Percentiles rank a stretch among this genome's conserved stretches.
Conservation (phyloP, 35 echinoderm and acorn worm genomes). For the Ptychodera flava region DNA sequence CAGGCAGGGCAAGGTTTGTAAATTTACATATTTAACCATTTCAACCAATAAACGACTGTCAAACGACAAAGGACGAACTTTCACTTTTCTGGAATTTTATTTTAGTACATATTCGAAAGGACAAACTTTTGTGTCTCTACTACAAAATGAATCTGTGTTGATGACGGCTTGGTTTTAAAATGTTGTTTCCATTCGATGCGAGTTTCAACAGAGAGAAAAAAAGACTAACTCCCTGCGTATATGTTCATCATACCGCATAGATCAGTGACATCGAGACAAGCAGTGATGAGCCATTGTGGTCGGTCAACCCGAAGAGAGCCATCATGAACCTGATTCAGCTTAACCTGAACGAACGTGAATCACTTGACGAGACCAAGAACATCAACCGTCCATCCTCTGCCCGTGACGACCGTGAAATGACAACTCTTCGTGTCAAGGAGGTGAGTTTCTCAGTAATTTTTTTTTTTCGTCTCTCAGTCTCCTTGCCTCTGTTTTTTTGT, state of each 20-base stretch:
- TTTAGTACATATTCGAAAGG: no score
- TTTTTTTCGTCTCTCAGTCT: background rate
- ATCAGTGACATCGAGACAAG: background rate
- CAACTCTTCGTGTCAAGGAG: conserved; percentile 3
- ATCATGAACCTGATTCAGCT: background rate
- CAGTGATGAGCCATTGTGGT: background rate
- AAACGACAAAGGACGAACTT: no score
- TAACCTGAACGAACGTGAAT: background rate
- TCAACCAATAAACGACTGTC: no score
- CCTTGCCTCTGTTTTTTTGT: background rate
- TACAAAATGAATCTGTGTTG: no score
- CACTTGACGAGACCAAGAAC: background rate
- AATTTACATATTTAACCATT: no score
- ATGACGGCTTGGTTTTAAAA: no score
- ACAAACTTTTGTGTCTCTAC: no score
- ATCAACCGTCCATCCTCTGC: background rate
- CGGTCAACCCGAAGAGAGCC: background rate
- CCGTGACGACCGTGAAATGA: background rate
- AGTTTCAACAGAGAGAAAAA: no score
- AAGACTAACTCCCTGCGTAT: no score
- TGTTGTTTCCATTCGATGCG: no score
- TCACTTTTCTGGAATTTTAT: no score
- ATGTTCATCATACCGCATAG: no score
- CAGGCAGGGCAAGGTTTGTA: background rate
- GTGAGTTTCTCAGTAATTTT: background rate